Conservation (phyloP, 2,113 vertebrate species). For the Oreotragus oreotragus region DNA sequence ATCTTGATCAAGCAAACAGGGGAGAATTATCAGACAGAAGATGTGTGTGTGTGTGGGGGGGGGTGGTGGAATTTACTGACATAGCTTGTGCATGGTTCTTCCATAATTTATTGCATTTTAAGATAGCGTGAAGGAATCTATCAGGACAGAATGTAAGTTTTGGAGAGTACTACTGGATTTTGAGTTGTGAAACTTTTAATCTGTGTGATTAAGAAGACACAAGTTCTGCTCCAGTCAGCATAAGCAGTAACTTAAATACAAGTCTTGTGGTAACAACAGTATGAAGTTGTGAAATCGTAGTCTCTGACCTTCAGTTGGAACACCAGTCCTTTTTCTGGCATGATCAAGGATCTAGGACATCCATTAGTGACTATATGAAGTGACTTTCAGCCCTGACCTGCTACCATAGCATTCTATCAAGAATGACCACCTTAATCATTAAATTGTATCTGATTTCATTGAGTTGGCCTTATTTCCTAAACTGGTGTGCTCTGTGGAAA, state of each 20-base stretch:
- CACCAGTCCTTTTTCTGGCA: background rate
- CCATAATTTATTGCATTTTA: background rate
- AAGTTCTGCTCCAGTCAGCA: background rate
- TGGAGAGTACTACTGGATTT: background rate
- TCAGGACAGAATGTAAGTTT: background rate
- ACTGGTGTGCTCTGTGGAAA: background rate
- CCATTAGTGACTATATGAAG: background rate
- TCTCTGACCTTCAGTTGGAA: background rate
- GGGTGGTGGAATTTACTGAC: background rate
- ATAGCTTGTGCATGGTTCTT: accelerated
- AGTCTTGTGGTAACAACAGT: background rate
- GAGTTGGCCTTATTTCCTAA: background rate
- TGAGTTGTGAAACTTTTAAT: background rate
- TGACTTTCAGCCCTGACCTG: too few relatives aligned
- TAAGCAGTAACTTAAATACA: background rate
- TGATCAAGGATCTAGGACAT: background rate
- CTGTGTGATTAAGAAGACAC: background rate
- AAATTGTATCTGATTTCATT: background rate
- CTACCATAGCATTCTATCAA: background rate
- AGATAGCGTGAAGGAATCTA: background rate
- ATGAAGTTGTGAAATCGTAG: accelerated
- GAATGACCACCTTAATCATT: background rate
- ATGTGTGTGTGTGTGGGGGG: accelerated
- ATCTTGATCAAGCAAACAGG: background rate
- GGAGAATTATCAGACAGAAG: background rate